These are phyloP conservation scores for Streptopelia turtur DNA, from an alignment of 2,797 vertebrate genomes.

Conservation along the genomic window DNA sequence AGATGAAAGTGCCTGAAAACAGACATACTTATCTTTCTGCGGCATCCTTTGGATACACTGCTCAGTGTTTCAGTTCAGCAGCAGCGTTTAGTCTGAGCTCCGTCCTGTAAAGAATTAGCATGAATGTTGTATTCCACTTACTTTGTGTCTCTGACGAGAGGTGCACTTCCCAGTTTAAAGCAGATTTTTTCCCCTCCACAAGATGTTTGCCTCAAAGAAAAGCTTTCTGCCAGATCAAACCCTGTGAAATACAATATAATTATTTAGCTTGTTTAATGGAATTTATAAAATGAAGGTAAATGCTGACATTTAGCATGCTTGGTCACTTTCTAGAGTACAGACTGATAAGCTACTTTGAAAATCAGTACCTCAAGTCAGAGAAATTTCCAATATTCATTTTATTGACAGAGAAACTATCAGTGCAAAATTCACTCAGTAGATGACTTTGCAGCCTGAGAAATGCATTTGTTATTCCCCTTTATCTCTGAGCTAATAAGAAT, in stretches of 20 bases:
- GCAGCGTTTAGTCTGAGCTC: not conserved
- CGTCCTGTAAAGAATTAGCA: not conserved
- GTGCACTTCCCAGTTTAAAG: conserved; percentile 89
- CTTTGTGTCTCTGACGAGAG: conserved; percentile 90
- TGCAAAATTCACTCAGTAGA: not conserved
- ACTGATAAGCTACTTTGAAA: conserved; percentile 20
- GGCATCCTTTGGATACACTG: not conserved
- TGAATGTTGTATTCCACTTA: conserved; percentile 78
- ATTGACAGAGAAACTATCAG: not conserved
- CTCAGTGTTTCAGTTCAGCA: not conserved
- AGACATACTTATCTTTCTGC: not conserved
- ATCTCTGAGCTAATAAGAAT: not conserved
- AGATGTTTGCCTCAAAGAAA: conserved; percentile 87
- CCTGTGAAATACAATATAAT: conserved; percentile 80
- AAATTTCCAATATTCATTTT: conserved; percentile 27
- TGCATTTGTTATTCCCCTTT: not conserved
- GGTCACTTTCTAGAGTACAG: not conserved
- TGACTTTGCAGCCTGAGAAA: not conserved
- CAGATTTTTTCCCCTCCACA: conserved; percentile 85
- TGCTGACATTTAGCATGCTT: conserved; percentile 5
- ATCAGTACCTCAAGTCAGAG: not conserved
- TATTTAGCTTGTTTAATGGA: not conserved
- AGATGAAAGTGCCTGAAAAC: not conserved
- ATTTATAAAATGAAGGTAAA: not conserved
- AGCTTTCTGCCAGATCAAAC: conserved; percentile 91